phyloP scores from a whole-genome alignment of 2,113 vertebrate genomes.

The Urocolius indicus region DNA sequence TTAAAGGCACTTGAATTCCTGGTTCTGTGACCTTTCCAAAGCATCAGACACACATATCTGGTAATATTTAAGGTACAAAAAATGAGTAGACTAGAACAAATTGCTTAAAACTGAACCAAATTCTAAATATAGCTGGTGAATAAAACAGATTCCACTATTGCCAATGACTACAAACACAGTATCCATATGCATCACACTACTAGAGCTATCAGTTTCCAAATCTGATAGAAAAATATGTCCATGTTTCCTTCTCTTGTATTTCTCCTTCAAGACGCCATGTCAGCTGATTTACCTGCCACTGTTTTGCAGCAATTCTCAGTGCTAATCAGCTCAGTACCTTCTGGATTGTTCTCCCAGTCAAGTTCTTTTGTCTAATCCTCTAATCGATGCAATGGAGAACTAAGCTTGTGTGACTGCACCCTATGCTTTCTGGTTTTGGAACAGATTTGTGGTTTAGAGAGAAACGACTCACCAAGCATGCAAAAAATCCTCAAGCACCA shows the following conservation, averaged over 20 bases:
- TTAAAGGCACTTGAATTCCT: neutral
- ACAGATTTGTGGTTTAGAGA: neutral
- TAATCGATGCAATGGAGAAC: neutral
- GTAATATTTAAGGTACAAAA: neutral
- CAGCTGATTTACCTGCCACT: constrained; percentile 16
- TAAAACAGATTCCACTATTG: neutral
- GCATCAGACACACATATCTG: neutral
- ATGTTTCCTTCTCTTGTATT: neutral
- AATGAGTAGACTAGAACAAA: neutral
- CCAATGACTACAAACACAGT: neutral
- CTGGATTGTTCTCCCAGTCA: constrained; percentile 26
- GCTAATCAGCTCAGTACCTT: constrained; percentile 6
- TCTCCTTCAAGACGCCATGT: constrained; percentile 16
- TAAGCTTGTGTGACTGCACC: neutral
- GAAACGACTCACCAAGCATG: neutral
- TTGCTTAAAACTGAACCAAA: neutral
- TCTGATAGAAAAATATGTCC: constrained; percentile 7
- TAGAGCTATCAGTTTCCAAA: constrained; percentile 6
- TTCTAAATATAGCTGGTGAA: neutral
- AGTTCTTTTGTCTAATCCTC: neutral
- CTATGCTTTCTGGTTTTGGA: neutral
- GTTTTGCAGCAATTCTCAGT: neutral
- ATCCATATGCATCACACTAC: neutral
- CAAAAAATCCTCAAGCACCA: neutral
- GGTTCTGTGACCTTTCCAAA: constrained; percentile 7